phyloP scores from a whole-genome alignment of 2,888 invertebrate species.

The Galeopsomyia nigrocyanea region DNA sequence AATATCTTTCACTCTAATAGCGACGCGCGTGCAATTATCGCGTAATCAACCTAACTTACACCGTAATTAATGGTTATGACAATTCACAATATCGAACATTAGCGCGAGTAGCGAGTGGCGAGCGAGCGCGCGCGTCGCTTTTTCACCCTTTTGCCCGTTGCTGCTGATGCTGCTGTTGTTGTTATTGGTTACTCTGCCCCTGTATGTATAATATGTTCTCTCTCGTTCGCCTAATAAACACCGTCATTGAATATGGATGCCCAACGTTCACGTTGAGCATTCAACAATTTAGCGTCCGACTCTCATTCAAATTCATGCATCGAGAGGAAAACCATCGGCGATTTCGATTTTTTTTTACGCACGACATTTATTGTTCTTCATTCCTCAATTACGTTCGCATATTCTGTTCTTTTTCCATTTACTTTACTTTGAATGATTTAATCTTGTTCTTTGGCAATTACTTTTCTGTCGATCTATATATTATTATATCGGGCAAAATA shows the following conservation, averaged over 20 bases:
- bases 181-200: neutral
- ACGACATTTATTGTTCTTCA: neutral
- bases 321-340: conserved; percentile 26
- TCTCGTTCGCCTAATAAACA: too few species aligned
- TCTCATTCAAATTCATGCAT: neutral
- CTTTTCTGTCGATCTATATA: conserved; percentile 5
- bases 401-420: neutral
- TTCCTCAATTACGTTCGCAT: neutral
- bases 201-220: too few species aligned
- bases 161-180: neutral
- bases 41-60: conserved; percentile 17
- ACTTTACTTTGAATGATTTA: neutral
- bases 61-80: conserved; percentile 36
- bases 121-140: conserved; percentile 43
- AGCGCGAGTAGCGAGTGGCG: conserved; percentile 48
- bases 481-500: neutral
- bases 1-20: neutral
- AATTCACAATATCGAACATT: conserved; percentile 50
- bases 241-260: too few species aligned
- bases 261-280: neutral
- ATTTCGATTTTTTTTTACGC: neutral
- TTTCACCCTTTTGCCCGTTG: conserved; percentile 7
- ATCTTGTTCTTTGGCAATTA: conserved; percentile 15
- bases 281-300: neutral
- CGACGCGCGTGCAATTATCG: conserved; percentile 23